These are phyloP conservation scores for Erythrolamprus reginae DNA, from an alignment of 2,113 vertebrate species.

Conservation along the genomic window DNA sequence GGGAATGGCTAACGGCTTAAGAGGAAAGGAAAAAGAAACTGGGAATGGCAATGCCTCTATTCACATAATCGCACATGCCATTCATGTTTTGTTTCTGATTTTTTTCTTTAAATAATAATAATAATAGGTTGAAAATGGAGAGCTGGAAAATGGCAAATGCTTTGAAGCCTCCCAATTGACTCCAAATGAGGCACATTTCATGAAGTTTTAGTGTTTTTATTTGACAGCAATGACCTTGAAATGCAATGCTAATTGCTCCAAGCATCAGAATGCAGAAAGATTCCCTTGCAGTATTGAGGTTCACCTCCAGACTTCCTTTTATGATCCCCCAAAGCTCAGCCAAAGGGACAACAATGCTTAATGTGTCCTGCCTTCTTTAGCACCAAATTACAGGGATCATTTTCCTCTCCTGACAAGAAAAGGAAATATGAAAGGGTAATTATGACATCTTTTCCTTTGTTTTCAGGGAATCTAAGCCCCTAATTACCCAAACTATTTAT, in stretches of 20 bases:
- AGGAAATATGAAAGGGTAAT: conserved; percentile 76
- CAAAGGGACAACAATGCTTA: conserved; percentile 51
- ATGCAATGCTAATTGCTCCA: conserved; percentile 82
- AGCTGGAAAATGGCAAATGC: conserved; percentile 58
- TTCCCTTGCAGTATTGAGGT: conserved; percentile 45
- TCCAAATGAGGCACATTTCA: conserved; percentile 62
- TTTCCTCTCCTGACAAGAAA: conserved; percentile 64
- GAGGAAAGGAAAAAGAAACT: conserved; percentile 10
- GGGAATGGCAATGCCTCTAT: conserved; percentile 17
- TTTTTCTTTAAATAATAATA: not conserved
- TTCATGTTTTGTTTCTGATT: not conserved
- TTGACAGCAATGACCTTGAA: conserved; percentile 79
- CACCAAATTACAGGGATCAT: conserved; percentile 70
- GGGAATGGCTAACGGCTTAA: not conserved
- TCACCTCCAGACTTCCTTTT: conserved; percentile 43
- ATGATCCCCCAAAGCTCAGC: conserved; percentile 52
- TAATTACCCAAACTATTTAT: conserved; percentile 65
- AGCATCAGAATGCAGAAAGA: conserved; percentile 66
- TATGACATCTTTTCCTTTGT: conserved; percentile 71
- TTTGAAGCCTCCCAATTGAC: conserved; percentile 60
- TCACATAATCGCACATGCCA: conserved; percentile 39
- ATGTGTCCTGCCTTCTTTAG: conserved; percentile 58
- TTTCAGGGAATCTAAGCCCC: conserved; percentile 70
- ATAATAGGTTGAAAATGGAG: conserved; percentile 57
- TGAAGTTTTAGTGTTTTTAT: conserved; percentile 72